Evolutionary conservation across 2,888 invertebrate species (phyloP), one percentile per base, ranked within the genome.

Genomic region (Idaea aversata): DNA sequence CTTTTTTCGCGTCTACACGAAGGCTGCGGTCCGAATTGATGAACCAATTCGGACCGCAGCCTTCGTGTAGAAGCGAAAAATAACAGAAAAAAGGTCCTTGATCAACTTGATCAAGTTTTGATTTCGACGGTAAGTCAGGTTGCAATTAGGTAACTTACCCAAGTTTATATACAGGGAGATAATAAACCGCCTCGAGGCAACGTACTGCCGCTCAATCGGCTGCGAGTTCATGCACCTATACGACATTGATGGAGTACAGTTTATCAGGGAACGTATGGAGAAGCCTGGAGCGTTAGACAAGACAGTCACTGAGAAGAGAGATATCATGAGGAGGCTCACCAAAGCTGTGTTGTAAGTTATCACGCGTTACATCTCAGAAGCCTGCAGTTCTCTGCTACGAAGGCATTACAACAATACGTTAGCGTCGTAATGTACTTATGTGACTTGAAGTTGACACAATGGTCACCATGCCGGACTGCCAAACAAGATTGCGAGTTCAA

Each of bases 211-310:
- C 5, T 93, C 95, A 57, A 96, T 97, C 70, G 97, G 97, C 62
- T 93, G 95, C 5, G 97, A 97, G 84, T 97, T 94, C 87, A 96
- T 96, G 96, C 96, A 96, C 79, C 91, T 96, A 74, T 95, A 95
- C 82, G 95, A 95, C 77, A 79, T 95, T 75, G 96, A 96, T 75
- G 94, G 94, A 74, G 93, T 95, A 62, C 94, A 95, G 74, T 97
- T 95, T 94, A 94, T 97, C 71, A 87, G 96, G 59, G 90, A 95
- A 77, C 93, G 93, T 64, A 94, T 97, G 88, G 97, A 97, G 87
- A 88, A 90, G 5, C 97, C 96, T 0, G 93, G 93, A 15, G 80
- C 85, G 0, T 92, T 94, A 76, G 91, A 94, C 64, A 93, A 95
- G 76, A 88, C 91, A 15, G 74, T 79, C 4, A 95, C 95, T 0